These are phyloP conservation scores for Ceyx melanurus DNA, from an alignment of 2,113 vertebrate genomes.

Conservation along the genomic window DNA sequence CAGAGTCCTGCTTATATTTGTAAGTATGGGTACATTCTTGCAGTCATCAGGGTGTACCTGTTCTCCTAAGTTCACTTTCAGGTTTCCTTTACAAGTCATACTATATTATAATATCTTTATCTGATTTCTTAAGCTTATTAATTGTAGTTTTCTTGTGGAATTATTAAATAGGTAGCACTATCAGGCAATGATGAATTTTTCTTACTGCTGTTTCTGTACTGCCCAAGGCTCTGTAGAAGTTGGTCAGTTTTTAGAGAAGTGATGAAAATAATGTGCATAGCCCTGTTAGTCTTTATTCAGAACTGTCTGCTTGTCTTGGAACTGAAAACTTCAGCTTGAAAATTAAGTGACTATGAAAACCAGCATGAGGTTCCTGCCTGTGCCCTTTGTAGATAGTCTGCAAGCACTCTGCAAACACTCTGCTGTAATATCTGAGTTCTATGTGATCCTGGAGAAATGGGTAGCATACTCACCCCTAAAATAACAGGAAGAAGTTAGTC, in stretches of 20 bases:
- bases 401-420: background rate
- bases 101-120: background rate
- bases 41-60: background rate
- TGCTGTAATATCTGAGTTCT: background rate
- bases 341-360: background rate
- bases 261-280: background rate
- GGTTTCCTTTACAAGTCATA: background rate
- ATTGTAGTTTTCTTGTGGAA: background rate
- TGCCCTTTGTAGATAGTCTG: background rate
- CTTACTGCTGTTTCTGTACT: background rate
- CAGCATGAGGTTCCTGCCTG: background rate
- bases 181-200: background rate
- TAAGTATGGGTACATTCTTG: background rate
- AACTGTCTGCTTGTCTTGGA: background rate
- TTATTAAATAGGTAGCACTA: background rate
- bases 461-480: background rate
- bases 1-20: background rate
- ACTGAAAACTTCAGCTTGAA: background rate
- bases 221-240: background rate
- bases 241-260: background rate
- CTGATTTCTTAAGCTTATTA: background rate
- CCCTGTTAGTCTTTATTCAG: background rate
- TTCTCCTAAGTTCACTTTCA: background rate
- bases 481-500: background rate
- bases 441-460: background rate